A percentile compares a stretch with the other conserved stretches of the same genome.
Evolutionary conservation across 2,888 invertebrate genomes (phyloP).

Genomic region (Onthophagus sagittarius): DNA sequence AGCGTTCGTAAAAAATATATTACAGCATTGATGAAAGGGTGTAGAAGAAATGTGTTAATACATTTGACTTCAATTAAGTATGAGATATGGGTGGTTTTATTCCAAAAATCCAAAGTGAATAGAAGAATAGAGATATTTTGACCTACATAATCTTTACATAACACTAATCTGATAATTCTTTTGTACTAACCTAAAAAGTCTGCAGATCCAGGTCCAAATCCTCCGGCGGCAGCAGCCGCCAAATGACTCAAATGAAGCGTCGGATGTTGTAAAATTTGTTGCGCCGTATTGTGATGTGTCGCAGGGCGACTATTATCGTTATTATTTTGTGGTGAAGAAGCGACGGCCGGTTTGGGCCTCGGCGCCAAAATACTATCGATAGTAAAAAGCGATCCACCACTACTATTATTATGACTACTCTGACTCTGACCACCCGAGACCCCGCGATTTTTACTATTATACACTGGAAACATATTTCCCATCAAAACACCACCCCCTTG

Average conservation of each 20-base stretch:
- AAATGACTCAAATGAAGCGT: constrained; percentile 60
- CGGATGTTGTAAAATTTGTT: constrained; percentile 53
- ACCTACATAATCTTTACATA: background rate
- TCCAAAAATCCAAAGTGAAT: too few species aligned
- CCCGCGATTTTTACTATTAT: constrained; percentile 28
- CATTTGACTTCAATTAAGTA: too few species aligned
- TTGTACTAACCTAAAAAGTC: constrained; percentile 73
- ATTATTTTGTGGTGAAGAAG: too few species aligned
- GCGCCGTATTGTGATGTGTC: constrained; percentile 25
- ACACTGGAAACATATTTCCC: constrained; percentile 46
- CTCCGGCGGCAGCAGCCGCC: constrained; percentile 58
- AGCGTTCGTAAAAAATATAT: too few species aligned
- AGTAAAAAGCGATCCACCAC: constrained; percentile 66
- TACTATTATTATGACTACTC: constrained; percentile 44
- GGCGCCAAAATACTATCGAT: constrained; percentile 84
- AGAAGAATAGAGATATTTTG: too few species aligned
- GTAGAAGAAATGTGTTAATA: too few species aligned
- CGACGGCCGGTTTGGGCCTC: constrained; percentile 50
- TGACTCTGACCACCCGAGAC: constrained; percentile 29
- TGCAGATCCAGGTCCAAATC: constrained; percentile 63
- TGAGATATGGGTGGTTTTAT: too few species aligned
- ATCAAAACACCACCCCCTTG: constrained; percentile 17
- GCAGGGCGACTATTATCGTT: too few species aligned
- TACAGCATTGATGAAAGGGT: too few species aligned
- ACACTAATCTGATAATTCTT: background rate